Evolutionary conservation across 1,140 invertebrate species (phyloP).

Genomic region (Papilio machaon): DNA sequence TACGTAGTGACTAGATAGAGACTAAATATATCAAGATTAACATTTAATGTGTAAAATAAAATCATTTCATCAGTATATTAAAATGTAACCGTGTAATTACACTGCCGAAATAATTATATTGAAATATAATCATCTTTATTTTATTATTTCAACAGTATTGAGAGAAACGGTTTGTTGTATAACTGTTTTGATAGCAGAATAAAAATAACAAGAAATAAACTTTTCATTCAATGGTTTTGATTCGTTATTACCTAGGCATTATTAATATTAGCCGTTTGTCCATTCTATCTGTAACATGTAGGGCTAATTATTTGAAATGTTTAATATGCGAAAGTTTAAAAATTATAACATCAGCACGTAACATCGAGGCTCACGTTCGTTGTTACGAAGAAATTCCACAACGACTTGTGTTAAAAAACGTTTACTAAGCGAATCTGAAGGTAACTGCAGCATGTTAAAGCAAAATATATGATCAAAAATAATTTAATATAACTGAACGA

Average conservation of each 20-base stretch:
- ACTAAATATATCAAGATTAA: neutral
- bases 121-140: no score
- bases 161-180: no score
- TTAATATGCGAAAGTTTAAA: neutral
- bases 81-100: no score
- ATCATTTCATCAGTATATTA: no score
- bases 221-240: neutral
- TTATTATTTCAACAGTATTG: no score
- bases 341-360: conserved; percentile 10
- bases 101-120: no score
- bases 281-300: neutral
- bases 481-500: neutral
- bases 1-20: neutral
- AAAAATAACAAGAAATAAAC: no score
- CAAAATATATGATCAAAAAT: neutral
- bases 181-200: no score
- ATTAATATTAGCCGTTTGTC: neutral
- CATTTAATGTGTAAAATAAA: no score
- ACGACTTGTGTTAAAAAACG: conserved; percentile 13
- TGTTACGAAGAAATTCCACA: conserved; percentile 4
- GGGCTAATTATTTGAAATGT: neutral
- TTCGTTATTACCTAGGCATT: neutral
- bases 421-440: neutral
- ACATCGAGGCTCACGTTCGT: neutral
- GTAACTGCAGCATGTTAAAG: neutral